phyloP scores from a whole-genome alignment of 1,140 invertebrate genomes.

The Popillia japonica region DNA sequence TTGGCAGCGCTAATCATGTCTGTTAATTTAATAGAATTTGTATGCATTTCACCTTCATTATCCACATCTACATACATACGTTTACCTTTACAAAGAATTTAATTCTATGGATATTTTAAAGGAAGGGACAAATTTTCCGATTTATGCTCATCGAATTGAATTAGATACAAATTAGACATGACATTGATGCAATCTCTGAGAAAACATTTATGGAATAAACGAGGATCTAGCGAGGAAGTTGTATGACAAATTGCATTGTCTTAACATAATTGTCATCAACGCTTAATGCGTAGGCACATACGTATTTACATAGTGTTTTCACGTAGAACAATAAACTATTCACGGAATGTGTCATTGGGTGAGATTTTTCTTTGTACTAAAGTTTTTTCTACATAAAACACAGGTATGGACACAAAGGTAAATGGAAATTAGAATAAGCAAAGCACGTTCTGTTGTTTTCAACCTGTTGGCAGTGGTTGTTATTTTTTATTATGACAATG shows the following conservation, averaged over 20 bases:
- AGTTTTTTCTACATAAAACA: background rate
- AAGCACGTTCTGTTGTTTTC: background rate
- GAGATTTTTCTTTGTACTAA: background rate
- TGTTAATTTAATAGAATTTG: background rate
- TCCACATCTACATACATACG: background rate
- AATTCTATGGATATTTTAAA: background rate
- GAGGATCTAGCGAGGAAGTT: background rate
- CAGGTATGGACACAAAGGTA: no score
- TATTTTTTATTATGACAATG: background rate
- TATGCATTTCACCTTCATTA: background rate
- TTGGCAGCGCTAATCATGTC: no score
- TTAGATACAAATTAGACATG: background rate
- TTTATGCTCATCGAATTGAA: slow-evolving; percentile 9
- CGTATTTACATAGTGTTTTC: background rate
- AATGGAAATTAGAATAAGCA: background rate
- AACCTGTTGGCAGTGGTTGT: background rate
- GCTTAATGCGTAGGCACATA: background rate
- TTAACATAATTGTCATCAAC: background rate
- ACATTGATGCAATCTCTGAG: background rate
- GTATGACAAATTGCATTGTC: background rate
- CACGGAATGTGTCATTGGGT: background rate
- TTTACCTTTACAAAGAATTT: background rate
- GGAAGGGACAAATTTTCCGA: background rate
- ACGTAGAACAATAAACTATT: background rate
- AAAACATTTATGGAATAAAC: background rate